Percentiles rank a stretch among this genome's conserved stretches.
These are phyloP conservation scores for Syndactyla subalaris DNA, from an alignment of 2,797 vertebrate species.

Conservation along the genomic window DNA sequence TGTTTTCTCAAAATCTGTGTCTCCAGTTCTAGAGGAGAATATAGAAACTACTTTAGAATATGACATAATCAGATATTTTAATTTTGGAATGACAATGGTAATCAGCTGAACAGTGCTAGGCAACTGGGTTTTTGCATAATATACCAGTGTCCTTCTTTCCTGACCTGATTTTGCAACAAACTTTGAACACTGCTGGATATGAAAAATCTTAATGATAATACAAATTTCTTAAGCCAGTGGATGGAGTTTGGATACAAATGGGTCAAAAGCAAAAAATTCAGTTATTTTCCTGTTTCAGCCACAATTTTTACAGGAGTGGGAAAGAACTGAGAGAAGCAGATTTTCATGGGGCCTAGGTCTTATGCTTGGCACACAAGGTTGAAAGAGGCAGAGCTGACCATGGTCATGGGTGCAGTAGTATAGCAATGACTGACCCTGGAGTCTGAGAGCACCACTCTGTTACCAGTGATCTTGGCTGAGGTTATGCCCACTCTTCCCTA, in stretches of 20 bases:
- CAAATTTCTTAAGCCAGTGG: not conserved
- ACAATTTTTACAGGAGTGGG: not conserved
- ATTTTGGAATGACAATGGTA: not conserved
- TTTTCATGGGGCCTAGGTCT: not conserved
- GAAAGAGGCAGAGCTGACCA: not conserved
- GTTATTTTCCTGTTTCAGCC: not conserved
- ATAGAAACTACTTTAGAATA: not conserved
- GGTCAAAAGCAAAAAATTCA: not conserved
- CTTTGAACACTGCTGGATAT: not conserved
- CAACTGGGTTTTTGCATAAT: not conserved
- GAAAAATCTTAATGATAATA: not conserved
- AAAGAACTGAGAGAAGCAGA: not conserved
- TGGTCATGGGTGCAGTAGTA: not conserved
- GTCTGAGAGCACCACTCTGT: not conserved
- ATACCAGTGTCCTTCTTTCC: not conserved
- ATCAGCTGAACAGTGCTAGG: not conserved
- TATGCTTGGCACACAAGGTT: not conserved
- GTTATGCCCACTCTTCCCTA: accelerated
- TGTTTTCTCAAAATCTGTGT: not conserved
- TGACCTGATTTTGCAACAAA: not conserved
- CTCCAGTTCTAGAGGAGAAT: not conserved
- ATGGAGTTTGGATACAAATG: not conserved
- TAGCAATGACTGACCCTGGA: not conserved
- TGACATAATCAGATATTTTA: slow-evolving; percentile 4
- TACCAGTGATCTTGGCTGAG: not conserved